phyloP scores from a whole-genome alignment of 2,888 invertebrate genomes.

The Furcula furcula region DNA sequence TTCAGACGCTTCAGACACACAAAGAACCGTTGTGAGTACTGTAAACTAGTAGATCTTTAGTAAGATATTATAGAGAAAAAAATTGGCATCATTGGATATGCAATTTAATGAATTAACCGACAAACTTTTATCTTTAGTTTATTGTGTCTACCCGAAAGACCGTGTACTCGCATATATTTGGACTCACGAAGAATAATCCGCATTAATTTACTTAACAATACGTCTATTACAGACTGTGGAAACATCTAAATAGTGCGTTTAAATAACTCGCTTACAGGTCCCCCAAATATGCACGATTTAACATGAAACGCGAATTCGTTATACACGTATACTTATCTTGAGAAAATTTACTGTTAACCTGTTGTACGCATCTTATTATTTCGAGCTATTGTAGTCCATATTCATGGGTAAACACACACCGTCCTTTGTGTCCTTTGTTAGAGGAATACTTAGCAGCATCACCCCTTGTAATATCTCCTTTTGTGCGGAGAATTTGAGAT shows the following conservation, averaged over 20 bases:
- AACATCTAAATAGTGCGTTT: conserved; percentile 75
- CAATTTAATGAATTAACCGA: conserved; percentile 27
- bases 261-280: conserved; percentile 64
- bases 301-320: conserved; percentile 79
- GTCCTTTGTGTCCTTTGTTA: conserved; percentile 72
- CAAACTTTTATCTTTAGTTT: conserved; percentile 37
- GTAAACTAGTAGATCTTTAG: no score
- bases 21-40: no score
- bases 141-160: conserved; percentile 31
- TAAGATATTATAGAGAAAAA: no score
- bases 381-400: conserved; percentile 69
- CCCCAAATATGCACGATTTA: conserved; percentile 75
- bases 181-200: conserved; percentile 51
- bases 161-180: conserved; percentile 33
- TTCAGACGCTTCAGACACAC: no score
- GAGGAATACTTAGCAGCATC: conserved; percentile 75
- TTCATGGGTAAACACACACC: conserved; percentile 82
- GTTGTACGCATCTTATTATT: conserved; percentile 69
- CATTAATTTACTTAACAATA: conserved; percentile 70
- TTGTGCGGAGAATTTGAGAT: conserved; percentile 60
- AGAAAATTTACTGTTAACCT: conserved; percentile 73
- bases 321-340: conserved; percentile 77
- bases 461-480: conserved; percentile 70
- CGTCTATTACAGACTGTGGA: conserved; percentile 55
- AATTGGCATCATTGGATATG: no score